Base-by-base conservation (phyloP, 1,140 invertebrate genomes). In the Bombus consobrinus region DNA sequence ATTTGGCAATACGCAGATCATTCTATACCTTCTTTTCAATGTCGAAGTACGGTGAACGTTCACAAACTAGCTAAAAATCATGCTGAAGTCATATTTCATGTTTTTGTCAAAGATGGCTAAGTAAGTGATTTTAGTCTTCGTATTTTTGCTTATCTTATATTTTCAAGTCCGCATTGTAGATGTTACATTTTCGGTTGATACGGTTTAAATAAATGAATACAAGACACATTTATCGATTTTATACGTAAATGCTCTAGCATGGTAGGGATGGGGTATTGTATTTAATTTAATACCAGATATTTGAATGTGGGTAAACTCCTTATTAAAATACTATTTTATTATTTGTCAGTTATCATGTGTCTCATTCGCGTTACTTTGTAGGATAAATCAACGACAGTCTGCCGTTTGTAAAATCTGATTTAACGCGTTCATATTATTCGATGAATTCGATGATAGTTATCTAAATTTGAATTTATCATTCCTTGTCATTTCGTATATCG, bases 1-100 rank as follows among this genome's bases (percentile, higher is more conserved):
- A 72, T 90, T 90, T 90, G 72, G 76, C 66, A 62, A 75, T 90
- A 88, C 68, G 81, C 83, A 90, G 74, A 71, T 59, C 57, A 64
- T 77, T 34, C 3, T 66, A 64, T 71, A 37, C n/a, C 32, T 76
- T 72, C n/a, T 12, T 57, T 41, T 79, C 43, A 32, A 69, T 74
- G 59, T 87, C 53, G n/a, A 84, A 78, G 69, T 83, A 88, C 39
- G 86, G 71, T 68, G 80, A 84, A 87, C 74, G 59, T 87, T 22
- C 41, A 59, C 57, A 66, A 81, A 64, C 69, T 85, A 81, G 71
- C 57, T 81, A 73, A 85, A 73, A 85, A 81, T 81, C 75, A 75
- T 69, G 85, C 69, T 47, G 73, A 85, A 84, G 73, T 79, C 37
- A 32, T 75, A 37, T 66, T 57, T 53, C 71, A 22, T 81, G 25